Conservation (phyloP, 2,888 invertebrate genomes). For the Argyresthia albistria region DNA sequence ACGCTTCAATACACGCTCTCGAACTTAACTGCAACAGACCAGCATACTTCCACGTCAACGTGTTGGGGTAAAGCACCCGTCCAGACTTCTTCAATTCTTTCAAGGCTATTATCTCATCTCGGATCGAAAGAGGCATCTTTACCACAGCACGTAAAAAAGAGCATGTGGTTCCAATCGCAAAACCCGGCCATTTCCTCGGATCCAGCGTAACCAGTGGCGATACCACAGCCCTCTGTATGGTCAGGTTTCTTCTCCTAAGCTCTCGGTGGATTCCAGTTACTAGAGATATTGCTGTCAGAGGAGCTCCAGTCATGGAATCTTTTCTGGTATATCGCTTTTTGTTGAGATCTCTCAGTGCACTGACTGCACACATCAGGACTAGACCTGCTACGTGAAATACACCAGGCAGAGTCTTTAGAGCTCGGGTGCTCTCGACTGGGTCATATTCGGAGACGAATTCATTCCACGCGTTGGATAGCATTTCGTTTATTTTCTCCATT, state of each 20-base stretch:
- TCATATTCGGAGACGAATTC: slow-evolving; percentile 85
- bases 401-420: slow-evolving; percentile 73
- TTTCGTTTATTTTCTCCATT: slow-evolving; percentile 77
- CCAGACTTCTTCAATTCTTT: slow-evolving; percentile 40
- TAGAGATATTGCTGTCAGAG: slow-evolving; percentile 55
- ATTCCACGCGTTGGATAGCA: slow-evolving; percentile 83
- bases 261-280: slow-evolving; percentile 47
- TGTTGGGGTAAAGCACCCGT: slow-evolving; percentile 36
- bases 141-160: slow-evolving; percentile 27
- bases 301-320: slow-evolving; percentile 39
- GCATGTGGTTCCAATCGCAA: slow-evolving; percentile 25
- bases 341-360: slow-evolving; percentile 74
- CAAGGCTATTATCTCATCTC: slow-evolving; percentile 44
- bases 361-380: slow-evolving; percentile 75
- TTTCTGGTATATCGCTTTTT: slow-evolving; percentile 55
- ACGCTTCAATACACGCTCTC: slow-evolving; percentile 42
- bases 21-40: slow-evolving; percentile 46
- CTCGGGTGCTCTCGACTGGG: slow-evolving; percentile 80
- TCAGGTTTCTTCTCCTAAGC: slow-evolving; percentile 50
- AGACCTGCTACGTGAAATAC: slow-evolving; percentile 75
- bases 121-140: slow-evolving; percentile 35
- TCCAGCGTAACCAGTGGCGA: slow-evolving; percentile 55
- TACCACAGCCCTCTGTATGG: slow-evolving; percentile 48
- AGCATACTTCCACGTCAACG: slow-evolving; percentile 55
- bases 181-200: slow-evolving; percentile 56